Evolutionary conservation across 2,113 vertebrate genomes (phyloP).

Genomic region (Anser cygnoides): DNA sequence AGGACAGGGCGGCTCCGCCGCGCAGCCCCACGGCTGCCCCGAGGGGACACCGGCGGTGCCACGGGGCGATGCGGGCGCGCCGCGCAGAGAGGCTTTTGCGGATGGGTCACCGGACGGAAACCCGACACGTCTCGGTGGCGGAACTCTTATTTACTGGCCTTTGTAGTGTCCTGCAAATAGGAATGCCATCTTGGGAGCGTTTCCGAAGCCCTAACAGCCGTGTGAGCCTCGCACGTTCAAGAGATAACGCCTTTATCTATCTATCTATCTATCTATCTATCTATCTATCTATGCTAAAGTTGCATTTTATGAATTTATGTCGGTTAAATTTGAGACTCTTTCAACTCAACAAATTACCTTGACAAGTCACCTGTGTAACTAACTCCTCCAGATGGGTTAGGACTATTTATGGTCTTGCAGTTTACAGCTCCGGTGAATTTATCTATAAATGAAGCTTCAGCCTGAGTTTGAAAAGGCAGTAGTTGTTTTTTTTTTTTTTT

Average conservation of each 20-base stretch:
- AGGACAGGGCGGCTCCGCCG: background rate
- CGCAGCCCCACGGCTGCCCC: background rate
- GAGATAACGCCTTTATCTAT: no score
- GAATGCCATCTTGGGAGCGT: background rate
- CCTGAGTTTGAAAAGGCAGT: rapidly evolving
- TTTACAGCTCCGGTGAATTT: background rate
- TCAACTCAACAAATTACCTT: background rate
- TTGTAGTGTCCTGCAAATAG: background rate
- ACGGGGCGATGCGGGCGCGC: no score
- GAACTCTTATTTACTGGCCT: no score
- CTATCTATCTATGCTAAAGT: background rate
- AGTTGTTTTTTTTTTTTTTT: background rate
- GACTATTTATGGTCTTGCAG: background rate
- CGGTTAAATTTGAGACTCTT: background rate
- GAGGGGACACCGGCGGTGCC: no score
- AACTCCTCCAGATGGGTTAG: rapidly evolving
- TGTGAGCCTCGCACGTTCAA: background rate
- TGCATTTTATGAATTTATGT: background rate
- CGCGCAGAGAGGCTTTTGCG: no score
- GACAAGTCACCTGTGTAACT: background rate
- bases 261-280: no score
- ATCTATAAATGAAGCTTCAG: background rate
- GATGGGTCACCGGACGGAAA: no score
- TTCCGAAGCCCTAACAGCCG: no score
- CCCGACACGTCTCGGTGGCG: no score